These are phyloP conservation scores for Apis laboriosa DNA, from an alignment of 1,140 invertebrate species.

Conservation along the genomic window DNA sequence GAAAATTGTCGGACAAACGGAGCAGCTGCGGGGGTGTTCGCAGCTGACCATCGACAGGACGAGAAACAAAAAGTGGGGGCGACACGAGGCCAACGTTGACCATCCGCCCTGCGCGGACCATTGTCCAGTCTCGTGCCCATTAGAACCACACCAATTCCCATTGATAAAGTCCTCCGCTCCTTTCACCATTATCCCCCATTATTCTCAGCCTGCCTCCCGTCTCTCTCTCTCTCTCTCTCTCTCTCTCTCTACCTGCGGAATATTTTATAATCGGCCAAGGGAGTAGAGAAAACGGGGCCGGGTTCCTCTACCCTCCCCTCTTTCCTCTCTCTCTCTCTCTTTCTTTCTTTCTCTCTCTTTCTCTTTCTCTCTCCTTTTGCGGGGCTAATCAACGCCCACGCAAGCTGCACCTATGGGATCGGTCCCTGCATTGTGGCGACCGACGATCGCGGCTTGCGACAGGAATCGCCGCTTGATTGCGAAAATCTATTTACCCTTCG, in stretches of 20 bases:
- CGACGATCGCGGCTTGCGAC: background rate
- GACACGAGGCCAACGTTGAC: conserved; percentile 60
- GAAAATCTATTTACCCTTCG: conserved; percentile 2
- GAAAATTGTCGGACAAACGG: conserved; percentile 34
- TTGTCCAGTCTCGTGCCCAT: conserved; percentile 69
- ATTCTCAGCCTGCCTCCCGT: conserved; percentile 46
- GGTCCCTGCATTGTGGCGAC: conserved; percentile 20
- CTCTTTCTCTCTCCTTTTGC: conserved; percentile 42
- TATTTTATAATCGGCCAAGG: conserved; percentile 65
- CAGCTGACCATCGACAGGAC: conserved; percentile 42
- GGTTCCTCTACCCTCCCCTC: no score
- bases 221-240: background rate
- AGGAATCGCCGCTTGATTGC: background rate
- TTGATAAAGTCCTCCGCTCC: conserved; percentile 68
- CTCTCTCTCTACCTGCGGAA: conserved; percentile 39
- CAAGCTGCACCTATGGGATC: conserved; percentile 37
- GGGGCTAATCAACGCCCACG: conserved; percentile 74
- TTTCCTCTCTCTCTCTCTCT: background rate
- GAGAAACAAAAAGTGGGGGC: conserved; percentile 48
- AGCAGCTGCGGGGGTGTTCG: conserved; percentile 65
- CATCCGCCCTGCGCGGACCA: conserved; percentile 62
- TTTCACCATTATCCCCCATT: conserved; percentile 71
- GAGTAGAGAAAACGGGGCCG: conserved; percentile 49
- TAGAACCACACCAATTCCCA: conserved; percentile 72
- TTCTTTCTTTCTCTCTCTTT: background rate